These are phyloP conservation scores for Siniperca knerii DNA, from an alignment of 2,113 vertebrate species.

Conservation along the genomic window DNA sequence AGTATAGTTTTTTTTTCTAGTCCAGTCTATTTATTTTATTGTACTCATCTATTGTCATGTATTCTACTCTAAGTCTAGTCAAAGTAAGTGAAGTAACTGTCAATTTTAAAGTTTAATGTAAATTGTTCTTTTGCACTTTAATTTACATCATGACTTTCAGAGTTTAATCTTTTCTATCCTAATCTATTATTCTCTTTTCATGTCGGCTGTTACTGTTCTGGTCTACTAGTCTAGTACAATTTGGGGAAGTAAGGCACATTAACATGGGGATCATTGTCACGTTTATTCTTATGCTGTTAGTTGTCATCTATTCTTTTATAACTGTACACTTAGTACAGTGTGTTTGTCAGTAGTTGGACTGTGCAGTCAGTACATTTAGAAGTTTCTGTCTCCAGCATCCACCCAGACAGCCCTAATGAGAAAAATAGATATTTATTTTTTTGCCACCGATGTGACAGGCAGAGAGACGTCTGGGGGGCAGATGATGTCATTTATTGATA, in stretches of 20 bases:
- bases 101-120: not conserved
- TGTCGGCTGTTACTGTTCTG: not conserved
- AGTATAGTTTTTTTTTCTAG: not conserved
- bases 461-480: conserved; percentile 64
- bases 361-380: conserved; percentile 16
- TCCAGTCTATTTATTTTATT: not conserved
- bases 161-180: not conserved
- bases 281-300: not conserved
- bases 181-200: not conserved
- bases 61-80: not conserved
- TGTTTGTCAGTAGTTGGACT: conserved; percentile 10
- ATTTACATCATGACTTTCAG: not conserved
- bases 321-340: not conserved
- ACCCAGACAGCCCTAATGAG: conserved; percentile 61
- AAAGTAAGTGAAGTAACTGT: not conserved
- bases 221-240: not conserved
- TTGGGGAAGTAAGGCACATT: not conserved
- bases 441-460: conserved; percentile 64
- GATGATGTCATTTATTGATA: conserved; percentile 82
- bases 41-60: too few relatives aligned
- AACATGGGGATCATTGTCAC: not conserved
- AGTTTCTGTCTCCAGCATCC: conserved; percentile 32
- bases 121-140: not conserved
- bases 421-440: conserved; percentile 29
- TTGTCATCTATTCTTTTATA: not conserved